Evolutionary conservation across 2,113 vertebrate genomes (phyloP), one percentile per base, ranked within the genome.

Genomic region (Cricetomys ansorgei): DNA sequence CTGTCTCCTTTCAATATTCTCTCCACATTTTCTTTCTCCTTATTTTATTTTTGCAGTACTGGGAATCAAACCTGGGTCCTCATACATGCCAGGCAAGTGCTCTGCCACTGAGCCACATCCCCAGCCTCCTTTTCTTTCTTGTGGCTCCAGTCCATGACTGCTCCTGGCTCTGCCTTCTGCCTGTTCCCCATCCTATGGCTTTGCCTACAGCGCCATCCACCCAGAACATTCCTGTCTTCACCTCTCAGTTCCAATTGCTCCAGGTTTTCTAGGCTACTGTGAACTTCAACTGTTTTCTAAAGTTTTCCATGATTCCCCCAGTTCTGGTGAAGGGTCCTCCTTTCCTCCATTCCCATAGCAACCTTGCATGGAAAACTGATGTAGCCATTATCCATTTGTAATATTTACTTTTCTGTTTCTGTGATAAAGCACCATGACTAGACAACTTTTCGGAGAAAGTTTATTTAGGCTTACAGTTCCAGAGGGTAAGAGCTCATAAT

Each of bases 121-220:
- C 29, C 43, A 15, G 31, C n/a, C 13, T 73, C 45, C 40, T 48
- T 23, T n/a, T n/a, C 50, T 13, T 45, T 13, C 50, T 69, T 25
- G 27, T 15, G 12, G 34, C 16, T 4, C 29, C 7, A 0, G 1
- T 65, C 23, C 55, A 9, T 64, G 57, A 15, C 50, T 6, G 5
- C 27, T n/a, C 65, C 19, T 48, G 45, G 43, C 29, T 77, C 76
- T n/a, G 40, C 43, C n/a, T 43, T 40, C 7, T 37, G 75, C 75
- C 64, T 64, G 13, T 37, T 50, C 57, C 19, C 11, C 8, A 8
- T 3, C 37, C 64, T 59, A 45, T 48, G 15, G 16, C 17, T 27
- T 43, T 40, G 15, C 29, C 72, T 53, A 29, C 53, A 45, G 5
- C 43, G 3, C 70, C 50, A 16, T 37, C 48, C 65, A 21, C 81